Base-by-base conservation (phyloP, 2,113 vertebrate species). In the Lasiurus cinereus region DNA sequence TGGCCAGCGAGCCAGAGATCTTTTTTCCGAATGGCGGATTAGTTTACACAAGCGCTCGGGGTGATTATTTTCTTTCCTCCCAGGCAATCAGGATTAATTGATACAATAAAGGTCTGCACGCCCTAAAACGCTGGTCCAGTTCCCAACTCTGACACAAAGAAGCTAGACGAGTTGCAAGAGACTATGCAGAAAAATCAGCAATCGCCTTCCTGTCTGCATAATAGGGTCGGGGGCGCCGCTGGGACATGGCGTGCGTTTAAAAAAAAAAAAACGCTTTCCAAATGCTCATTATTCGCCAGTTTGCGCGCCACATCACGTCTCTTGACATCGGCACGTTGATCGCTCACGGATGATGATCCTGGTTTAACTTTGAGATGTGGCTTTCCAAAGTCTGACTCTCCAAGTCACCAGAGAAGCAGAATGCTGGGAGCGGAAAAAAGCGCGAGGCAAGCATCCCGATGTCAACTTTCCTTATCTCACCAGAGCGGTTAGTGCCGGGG, bases 61-160 rank as follows among this genome's bases (percentile, higher is more conserved):
- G 79, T 79, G 83, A 90, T 93, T 96, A 76, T 83, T 91, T 97
- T 93, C 83, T 94, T 94, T 96, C 66, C 84, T 89, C 67, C 78
- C 83, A 91, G 86, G 94, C 69, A 95, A 76, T 94, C 64, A 66
- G 33, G 66, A 96, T 91, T 97, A 94, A 97, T 93, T 87, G 93
- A 82, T 76, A 96, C 56, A 74, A 88, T 92, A 91, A 96, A 91
- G 62, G 27, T 86, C 93, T 94, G 77, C 66, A 96, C 97, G 78
- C 66, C 86, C 82, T 94, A 83, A 97, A 96, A 96, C 70, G 54
- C 86, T 90, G 85, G 54, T 83, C 94, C 66, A 83, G 83, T 95
- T 96, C 93, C 93, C 95, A 94, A 50, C n/a, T 96, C 91, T 78
- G 94, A 93, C 83, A 89, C 86, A 76, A 80, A 93, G 64, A 76